Evolutionary conservation across 35 echinoderm and acorn worm species (phyloP).

Genomic region (Anneissia japonica): DNA sequence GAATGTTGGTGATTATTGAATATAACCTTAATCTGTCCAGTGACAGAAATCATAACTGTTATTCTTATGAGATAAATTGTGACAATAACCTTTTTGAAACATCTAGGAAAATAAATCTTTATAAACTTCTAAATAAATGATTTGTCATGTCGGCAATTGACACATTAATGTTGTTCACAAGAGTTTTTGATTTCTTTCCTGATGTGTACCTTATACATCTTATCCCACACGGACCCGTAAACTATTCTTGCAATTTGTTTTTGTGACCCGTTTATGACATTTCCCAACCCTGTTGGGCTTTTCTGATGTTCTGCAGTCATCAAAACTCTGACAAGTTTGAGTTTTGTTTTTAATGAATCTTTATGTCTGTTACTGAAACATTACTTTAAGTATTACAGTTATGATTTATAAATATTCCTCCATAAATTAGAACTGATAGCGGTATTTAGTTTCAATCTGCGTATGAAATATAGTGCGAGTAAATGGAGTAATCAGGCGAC

Average conservation of each 20-base stretch:
- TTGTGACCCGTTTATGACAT: background rate
- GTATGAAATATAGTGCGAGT: no score
- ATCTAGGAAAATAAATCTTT: background rate
- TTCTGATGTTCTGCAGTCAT: background rate
- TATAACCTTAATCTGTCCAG: background rate
- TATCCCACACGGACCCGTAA: background rate
- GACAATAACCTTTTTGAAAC: background rate
- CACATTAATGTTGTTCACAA: background rate
- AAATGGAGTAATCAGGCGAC: no score
- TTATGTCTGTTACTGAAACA: background rate
- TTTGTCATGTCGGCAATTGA: background rate
- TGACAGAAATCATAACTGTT: background rate
- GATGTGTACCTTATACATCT: background rate
- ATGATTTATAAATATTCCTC: background rate
- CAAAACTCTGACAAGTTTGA: background rate
- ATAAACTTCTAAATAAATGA: background rate
- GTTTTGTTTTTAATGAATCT: background rate
- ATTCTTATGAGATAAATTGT: background rate
- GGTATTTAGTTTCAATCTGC: no score
- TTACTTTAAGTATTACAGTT: background rate
- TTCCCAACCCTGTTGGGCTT: background rate
- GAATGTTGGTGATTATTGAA: background rate
- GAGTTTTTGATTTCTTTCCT: background rate
- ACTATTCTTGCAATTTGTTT: background rate
- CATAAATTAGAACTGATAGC: background rate